Evolutionary conservation across 2,797 vertebrate species (phyloP), one percentile per base, ranked within the genome.

Genomic region (Gallirallus australis): DNA sequence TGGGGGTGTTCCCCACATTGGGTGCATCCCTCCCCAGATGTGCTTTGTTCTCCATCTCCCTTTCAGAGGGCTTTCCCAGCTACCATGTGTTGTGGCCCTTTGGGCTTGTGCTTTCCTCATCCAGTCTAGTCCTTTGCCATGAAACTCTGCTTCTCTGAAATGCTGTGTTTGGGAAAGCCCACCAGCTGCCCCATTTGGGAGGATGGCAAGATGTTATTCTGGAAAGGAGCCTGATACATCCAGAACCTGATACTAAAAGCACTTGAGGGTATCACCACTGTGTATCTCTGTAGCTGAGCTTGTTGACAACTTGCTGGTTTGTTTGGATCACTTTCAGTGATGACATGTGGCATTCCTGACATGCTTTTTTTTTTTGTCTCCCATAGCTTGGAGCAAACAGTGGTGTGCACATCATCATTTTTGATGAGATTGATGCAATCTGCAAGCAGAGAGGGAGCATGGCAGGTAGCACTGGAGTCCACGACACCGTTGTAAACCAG

Each of bases 401-500:
- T 25, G 99, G 99, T 20, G 98, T 99, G 52, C 99, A 99, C 94
- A 99, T 99, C 97, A 99, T 99, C 94, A 99, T 99, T 96, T 99
- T 99, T 52, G 99, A 99, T 81, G 99, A 99, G 98, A 99, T 99
- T 2, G 99, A 99, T 47, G 99, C 99, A 20, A 99, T 99, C 97
- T 99, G 99, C 96, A 99, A 99, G 96, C 99, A 99, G 97, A 98
- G 99, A 48, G 99, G 99, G 80, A 99, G 99, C 98, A 99, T 99
- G 99, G 99, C 99, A 0, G 99, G 99, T 4, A 99, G 99, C 97
- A 99, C 99, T 0, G 99, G 99, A 0, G 99, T 99, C 93, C 99
- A 99, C 0, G 99, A 99, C 97, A 99, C 99, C 0, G 99, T 99
- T 1, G 99, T 99, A 94, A 99, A 99, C 98, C 99, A 99, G 97